Percentiles rank a stretch among this genome's conserved stretches.
Evolutionary conservation across 1,140 invertebrate genomes (phyloP).

Genomic region (Lasioglossum baleicum): DNA sequence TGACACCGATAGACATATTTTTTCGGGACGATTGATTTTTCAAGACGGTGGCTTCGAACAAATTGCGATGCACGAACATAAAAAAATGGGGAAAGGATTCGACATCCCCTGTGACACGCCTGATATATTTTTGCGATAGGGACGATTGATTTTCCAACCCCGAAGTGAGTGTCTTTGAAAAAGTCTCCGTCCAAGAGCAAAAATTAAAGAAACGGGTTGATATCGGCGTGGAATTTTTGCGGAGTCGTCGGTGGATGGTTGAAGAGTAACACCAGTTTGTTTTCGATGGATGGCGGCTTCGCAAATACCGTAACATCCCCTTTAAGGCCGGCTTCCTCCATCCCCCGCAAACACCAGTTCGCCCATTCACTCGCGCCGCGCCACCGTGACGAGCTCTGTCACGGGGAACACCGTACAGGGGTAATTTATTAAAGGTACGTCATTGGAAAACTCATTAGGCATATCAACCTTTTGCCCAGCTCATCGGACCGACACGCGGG

Average conservation of each 20-base stretch:
- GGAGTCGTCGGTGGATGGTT: neutral
- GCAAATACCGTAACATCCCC: constrained; percentile 30
- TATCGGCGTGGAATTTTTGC: neutral
- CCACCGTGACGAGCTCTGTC: constrained; percentile 14
- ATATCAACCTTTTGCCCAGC: neutral
- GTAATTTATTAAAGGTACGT: constrained; percentile 28
- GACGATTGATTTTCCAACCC: neutral
- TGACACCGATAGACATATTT: too few relatives aligned
- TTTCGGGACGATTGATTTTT: neutral
- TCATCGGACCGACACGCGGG: neutral
- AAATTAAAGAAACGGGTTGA: neutral
- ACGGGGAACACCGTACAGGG: neutral
- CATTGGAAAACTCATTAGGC: constrained; percentile 6
- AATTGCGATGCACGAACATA: too few relatives aligned
- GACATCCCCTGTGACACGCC: too few relatives aligned
- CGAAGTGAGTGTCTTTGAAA: neutral
- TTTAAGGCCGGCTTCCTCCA: constrained; percentile 26
- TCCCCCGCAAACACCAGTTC: constrained; percentile 23
- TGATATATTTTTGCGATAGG: too few relatives aligned
- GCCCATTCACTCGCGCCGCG: constrained; percentile 21
- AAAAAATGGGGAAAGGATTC: too few relatives aligned
- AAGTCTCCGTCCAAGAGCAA: too few relatives aligned
- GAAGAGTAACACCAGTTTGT: neutral
- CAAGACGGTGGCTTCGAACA: neutral
- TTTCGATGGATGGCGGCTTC: neutral